These are phyloP conservation scores for Hyla sarda DNA, from an alignment of 2,113 vertebrate species.

Conservation along the genomic window DNA sequence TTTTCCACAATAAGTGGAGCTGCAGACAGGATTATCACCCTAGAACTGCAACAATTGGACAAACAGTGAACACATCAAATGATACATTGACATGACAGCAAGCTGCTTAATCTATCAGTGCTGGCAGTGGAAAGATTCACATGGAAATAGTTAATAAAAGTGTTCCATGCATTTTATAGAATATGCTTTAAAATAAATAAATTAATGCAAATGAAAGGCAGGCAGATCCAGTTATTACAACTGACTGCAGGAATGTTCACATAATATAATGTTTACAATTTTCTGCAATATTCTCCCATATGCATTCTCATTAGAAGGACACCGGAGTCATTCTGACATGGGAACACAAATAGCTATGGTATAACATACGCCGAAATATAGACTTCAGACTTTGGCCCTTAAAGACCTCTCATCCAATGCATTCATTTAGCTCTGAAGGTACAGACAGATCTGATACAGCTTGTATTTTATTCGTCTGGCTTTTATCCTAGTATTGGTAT, in stretches of 20 bases:
- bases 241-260: not conserved
- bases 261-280: not conserved
- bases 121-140: not conserved
- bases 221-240: not conserved
- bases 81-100: not conserved
- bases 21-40: too few relatives aligned
- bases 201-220: not conserved
- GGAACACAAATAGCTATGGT: too few relatives aligned
- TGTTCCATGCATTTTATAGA: not conserved
- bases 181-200: not conserved
- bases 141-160: not conserved
- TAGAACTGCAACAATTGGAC: not conserved
- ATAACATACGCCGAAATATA: too few relatives aligned
- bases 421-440: not conserved
- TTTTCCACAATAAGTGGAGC: too few relatives aligned
- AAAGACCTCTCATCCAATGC: not conserved
- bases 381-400: not conserved
- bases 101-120: not conserved
- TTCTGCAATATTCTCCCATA: too few relatives aligned
- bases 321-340: too few relatives aligned
- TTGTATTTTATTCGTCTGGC: conserved; percentile 19
- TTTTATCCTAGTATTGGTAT: conserved; percentile 29
- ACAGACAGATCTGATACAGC: not conserved
- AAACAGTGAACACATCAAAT: not conserved
- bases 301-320: too few relatives aligned